Base-by-base conservation (phyloP, 2,113 vertebrate genomes). In the Bathybates hornii region DNA sequence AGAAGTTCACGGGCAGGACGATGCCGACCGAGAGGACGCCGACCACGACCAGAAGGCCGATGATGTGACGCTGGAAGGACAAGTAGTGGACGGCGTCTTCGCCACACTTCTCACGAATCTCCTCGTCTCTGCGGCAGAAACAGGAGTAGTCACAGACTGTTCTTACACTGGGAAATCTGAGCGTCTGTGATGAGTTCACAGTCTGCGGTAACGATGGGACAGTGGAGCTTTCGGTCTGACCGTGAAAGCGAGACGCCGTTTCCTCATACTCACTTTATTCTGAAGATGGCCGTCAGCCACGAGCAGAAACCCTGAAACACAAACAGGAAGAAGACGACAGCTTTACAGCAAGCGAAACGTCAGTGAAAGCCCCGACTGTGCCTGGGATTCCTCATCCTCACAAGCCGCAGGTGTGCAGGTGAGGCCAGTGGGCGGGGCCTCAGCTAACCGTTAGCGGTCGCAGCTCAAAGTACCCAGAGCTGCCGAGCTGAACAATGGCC, bases 21-120 rank as follows among this genome's bases (percentile, higher is more conserved):
- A 99, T 99, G 92, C 98, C 98, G 17, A 99, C 98, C 0, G 98
- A 99, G 29, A 99, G 97, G 76, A 99, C 98, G 0, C 98, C 97
- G 38, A 99, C 97, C 0, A 97, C 98, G 2, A 99, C 98, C 94
- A 99, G 97, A 88, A 99, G 97, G n/a, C 98, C 98, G 2, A 99
- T 98, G 96, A 99, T 99, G 95, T 99, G 98, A 5, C 98, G 96
- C 96, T 99, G 98, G 97, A 99, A 99, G 92, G 98, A 99, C 85
- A 99, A 96, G 96, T 99, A 99, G 95, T 99, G 98, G 14, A 99
- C 98, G 0, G 98, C 98, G 0, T 99, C 98, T 43, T 97, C 98
- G 0, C 98, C 98, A 2, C 98, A 99, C 80, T 99, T 99, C 93
- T 99, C 98, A 29, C 97, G 95, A 95, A 99, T 99, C 96, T 99